Evolutionary conservation across 1,140 invertebrate species (phyloP).

Genomic region (Drosophila navojoa): DNA sequence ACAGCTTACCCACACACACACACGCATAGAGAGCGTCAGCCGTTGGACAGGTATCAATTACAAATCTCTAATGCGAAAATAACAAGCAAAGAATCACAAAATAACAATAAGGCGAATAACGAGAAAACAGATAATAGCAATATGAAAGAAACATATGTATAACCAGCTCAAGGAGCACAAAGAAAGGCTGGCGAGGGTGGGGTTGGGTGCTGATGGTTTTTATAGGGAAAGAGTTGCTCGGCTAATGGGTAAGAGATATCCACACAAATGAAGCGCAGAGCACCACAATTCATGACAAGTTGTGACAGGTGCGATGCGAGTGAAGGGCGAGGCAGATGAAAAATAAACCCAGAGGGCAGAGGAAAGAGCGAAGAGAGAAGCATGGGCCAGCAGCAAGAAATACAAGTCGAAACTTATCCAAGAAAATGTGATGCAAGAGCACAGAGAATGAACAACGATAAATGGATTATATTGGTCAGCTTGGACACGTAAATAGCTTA

Average conservation of each 20-base stretch:
- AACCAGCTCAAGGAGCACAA: constrained; percentile 15
- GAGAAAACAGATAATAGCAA: constrained; percentile 14
- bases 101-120: constrained; percentile 38
- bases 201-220: not conserved
- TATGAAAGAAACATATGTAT: constrained; percentile 1
- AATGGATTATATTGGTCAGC: constrained; percentile 25
- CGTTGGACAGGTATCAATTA: constrained; percentile 72
- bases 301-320: constrained; percentile 37
- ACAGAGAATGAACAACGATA: constrained; percentile 7
- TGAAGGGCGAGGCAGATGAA: not conserved
- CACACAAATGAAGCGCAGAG: constrained; percentile 40
- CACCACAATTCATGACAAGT: constrained; percentile 49
- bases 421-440: not conserved
- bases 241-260: constrained; percentile 21
- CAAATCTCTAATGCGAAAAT: constrained; percentile 76
- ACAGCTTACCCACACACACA: constrained; percentile 33
- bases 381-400: constrained; percentile 17
- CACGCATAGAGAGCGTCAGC: not conserved
- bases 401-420: constrained; percentile 10
- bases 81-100: constrained; percentile 68
- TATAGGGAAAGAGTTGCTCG: not conserved
- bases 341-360: not conserved
- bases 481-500: constrained; percentile 15
- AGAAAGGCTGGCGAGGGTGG: not conserved
- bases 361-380: constrained; percentile 19